Evolutionary conservation across 2,113 vertebrate genomes (phyloP).

Genomic region (Charina bottae): DNA sequence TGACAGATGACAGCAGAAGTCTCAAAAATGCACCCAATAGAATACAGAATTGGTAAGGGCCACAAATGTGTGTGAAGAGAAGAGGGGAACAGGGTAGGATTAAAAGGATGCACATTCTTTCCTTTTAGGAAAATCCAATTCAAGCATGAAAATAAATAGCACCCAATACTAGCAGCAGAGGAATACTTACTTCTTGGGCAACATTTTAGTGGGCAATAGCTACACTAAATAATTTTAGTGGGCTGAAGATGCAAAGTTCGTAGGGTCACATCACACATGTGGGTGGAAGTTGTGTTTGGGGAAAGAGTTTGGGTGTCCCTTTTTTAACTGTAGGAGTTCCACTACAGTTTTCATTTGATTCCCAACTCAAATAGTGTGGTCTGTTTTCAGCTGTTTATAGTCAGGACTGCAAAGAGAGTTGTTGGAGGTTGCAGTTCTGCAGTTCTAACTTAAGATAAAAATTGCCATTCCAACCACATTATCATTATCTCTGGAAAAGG

Average conservation of each 20-base stretch:
- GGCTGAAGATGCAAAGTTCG: background rate
- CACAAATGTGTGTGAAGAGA: background rate
- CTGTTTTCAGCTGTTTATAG: background rate
- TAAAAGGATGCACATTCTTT: background rate
- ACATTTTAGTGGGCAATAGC: background rate
- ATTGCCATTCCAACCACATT: background rate
- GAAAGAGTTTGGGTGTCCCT: background rate
- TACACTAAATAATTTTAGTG: background rate
- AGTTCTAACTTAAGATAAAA: background rate
- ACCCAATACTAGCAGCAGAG: background rate
- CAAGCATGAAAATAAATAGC: background rate
- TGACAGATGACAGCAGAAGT: conserved; percentile 14
- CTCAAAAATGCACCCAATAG: background rate
- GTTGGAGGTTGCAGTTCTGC: background rate
- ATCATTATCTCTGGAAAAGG: background rate
- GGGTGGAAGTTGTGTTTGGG: background rate
- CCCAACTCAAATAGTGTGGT: background rate
- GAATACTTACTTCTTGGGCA: background rate
- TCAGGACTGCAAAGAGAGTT: background rate
- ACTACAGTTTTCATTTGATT: background rate
- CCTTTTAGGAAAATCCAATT: background rate
- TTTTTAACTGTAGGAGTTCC: background rate
- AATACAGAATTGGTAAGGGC: background rate
- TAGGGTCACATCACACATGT: background rate
- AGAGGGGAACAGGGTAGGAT: background rate